phyloP scores from a whole-genome alignment of 1,140 invertebrate genomes.

The Pseudachorutes palmiensis region DNA sequence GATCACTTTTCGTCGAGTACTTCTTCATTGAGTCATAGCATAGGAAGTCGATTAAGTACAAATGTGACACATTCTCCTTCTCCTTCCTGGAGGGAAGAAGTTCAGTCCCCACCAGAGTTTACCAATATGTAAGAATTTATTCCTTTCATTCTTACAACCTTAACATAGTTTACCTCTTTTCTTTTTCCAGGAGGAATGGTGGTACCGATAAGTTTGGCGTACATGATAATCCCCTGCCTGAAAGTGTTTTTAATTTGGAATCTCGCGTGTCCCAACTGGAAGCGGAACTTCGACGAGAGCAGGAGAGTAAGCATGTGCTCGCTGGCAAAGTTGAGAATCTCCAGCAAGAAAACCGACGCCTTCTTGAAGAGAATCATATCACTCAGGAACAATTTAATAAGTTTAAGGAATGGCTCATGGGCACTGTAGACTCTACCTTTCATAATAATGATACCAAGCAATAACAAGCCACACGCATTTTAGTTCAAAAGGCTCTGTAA shows the following conservation, averaged over 20 bases:
- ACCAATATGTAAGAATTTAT: background rate
- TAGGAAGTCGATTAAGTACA: background rate
- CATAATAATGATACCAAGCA: no score
- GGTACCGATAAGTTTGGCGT: background rate
- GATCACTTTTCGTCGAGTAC: constrained; percentile 10
- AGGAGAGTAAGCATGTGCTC: constrained; percentile 52
- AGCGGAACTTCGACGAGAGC: constrained; percentile 54
- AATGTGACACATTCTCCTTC: constrained; percentile 9
- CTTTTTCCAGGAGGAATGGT: background rate
- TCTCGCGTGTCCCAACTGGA: constrained; percentile 57
- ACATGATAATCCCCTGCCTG: constrained; percentile 13
- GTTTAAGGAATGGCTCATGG: constrained; percentile 89
- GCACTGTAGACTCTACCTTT: constrained; percentile 58
- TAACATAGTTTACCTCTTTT: constrained; percentile 3
- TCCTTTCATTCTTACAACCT: constrained; percentile 5
- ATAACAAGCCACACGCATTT: background rate
- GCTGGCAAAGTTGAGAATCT: constrained; percentile 65
- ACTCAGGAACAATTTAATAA: constrained; percentile 78
- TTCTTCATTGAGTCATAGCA: background rate
- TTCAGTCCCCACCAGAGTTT: background rate
- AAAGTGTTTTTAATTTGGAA: constrained; percentile 46
- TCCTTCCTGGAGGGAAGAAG: constrained; percentile 1
- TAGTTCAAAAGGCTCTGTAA: background rate
- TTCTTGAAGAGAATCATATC: constrained; percentile 79
- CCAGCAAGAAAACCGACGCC: constrained; percentile 70